A percentile compares a stretch with the other conserved stretches of the same genome.
Evolutionary conservation across 1,140 invertebrate species (phyloP).

Genomic region (Macrocentrus cingulum): DNA sequence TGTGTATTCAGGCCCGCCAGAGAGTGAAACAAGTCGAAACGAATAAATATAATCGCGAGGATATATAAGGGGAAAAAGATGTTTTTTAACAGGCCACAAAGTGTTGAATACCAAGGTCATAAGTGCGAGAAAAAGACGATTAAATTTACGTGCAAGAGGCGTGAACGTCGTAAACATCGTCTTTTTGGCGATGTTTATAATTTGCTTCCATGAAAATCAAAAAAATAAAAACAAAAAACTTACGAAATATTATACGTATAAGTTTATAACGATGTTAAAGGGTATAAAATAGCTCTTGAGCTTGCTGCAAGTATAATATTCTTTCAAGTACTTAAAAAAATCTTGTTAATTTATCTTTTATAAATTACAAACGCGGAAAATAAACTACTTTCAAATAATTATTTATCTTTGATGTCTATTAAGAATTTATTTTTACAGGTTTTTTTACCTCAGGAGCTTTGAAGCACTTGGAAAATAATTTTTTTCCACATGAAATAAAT

Average conservation of each 20-base stretch:
- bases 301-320: too few relatives aligned
- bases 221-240: neutral
- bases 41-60: neutral
- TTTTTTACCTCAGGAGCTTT: too few relatives aligned
- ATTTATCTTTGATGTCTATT: too few relatives aligned
- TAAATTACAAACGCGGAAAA: too few relatives aligned
- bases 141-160: neutral
- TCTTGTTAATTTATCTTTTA: too few relatives aligned
- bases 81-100: neutral
- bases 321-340: too few relatives aligned
- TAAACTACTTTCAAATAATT: too few relatives aligned
- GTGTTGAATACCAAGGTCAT: neutral
- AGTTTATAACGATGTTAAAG: neutral
- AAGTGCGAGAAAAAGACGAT: neutral
- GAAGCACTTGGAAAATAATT: too few relatives aligned
- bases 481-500: too few relatives aligned
- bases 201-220: conserved; percentile 1
- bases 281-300: neutral
- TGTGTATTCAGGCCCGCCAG: too few relatives aligned
- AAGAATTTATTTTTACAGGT: too few relatives aligned
- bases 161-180: conserved; percentile 5
- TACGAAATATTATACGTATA: neutral
- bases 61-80: neutral
- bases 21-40: too few relatives aligned
- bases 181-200: neutral